Evolutionary conservation across 92 coral and sea anemone genomes (phyloP).

Genomic region (Galaxea fascicularis): DNA sequence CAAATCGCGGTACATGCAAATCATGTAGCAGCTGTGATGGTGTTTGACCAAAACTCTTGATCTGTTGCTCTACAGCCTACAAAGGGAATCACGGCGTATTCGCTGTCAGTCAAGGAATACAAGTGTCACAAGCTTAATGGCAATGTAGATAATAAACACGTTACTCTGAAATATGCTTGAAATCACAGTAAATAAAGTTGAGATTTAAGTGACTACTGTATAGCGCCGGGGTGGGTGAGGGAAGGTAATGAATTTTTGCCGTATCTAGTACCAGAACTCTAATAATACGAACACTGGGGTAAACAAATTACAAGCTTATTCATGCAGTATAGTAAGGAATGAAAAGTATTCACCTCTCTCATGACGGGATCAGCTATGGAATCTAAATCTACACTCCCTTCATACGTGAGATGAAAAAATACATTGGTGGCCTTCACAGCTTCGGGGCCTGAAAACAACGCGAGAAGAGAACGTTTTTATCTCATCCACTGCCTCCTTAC

Average conservation of each 20-base stretch:
- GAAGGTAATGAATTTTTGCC: no score
- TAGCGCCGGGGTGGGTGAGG: no score
- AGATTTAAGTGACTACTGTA: no score
- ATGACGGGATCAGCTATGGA: conserved; percentile 89
- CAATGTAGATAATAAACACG: no score
- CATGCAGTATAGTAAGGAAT: no score
- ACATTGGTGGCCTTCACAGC: conserved; percentile 96
- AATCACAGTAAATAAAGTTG: no score
- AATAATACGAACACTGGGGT: no score
- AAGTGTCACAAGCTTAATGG: no score
- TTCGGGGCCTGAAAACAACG: conserved; percentile 77
- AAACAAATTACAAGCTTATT: neutral
- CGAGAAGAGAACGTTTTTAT: neutral
- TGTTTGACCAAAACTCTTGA: conserved; percentile 98
- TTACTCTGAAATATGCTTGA: no score
- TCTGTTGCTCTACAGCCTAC: conserved; percentile 98
- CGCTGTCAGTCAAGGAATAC: neutral
- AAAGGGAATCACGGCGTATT: neutral
- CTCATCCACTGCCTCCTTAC: no score
- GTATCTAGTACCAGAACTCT: no score
- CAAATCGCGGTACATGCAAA: conserved; percentile 74
- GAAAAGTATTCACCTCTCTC: conserved; percentile 76
- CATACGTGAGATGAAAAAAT: conserved; percentile 95
- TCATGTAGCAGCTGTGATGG: conserved; percentile 93
- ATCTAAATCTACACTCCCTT: conserved; percentile 94